phyloP scores from a whole-genome alignment of 2,797 vertebrate species.

The Taenioides sp. region DNA sequence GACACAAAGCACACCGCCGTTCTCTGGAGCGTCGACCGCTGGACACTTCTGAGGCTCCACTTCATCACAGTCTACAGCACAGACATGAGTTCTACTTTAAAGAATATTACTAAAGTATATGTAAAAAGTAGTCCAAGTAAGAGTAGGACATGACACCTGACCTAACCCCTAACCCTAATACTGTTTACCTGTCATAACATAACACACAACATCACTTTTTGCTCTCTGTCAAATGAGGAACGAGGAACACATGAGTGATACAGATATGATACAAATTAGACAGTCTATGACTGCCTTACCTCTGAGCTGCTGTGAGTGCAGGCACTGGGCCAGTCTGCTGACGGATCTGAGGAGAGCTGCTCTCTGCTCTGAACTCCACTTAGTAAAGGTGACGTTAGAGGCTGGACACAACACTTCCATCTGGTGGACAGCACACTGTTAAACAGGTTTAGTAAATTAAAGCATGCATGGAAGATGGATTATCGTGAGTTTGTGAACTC shows the following conservation, averaged over 20 bases:
- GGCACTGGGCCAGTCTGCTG: conserved; percentile 26
- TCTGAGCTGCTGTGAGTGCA: conserved; percentile 50
- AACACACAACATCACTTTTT: too few species aligned
- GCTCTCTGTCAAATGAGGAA: too few species aligned
- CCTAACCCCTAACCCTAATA: too few species aligned
- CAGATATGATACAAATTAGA: neutral
- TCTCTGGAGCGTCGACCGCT: conserved; percentile 46
- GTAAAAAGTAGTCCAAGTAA: too few species aligned
- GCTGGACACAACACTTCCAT: conserved; percentile 25
- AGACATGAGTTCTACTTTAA: too few species aligned
- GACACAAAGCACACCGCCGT: conserved; percentile 76
- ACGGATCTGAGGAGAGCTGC: conserved; percentile 34
- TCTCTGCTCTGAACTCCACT: conserved; percentile 9
- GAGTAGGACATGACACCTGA: too few species aligned
- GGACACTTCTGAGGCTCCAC: conserved; percentile 44
- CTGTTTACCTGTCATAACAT: too few species aligned
- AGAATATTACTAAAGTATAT: too few species aligned
- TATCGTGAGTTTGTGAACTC: too few species aligned
- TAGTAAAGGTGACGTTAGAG: accelerated
- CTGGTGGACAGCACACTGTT: conserved; percentile 40
- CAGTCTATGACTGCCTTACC: conserved; percentile 18
- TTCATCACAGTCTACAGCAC: conserved; percentile 54
- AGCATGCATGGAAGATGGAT: too few species aligned
- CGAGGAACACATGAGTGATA: too few species aligned
- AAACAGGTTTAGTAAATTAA: too few species aligned